Base-by-base conservation (phyloP, 2,797 vertebrate species). In the Lemur catta region DNA sequence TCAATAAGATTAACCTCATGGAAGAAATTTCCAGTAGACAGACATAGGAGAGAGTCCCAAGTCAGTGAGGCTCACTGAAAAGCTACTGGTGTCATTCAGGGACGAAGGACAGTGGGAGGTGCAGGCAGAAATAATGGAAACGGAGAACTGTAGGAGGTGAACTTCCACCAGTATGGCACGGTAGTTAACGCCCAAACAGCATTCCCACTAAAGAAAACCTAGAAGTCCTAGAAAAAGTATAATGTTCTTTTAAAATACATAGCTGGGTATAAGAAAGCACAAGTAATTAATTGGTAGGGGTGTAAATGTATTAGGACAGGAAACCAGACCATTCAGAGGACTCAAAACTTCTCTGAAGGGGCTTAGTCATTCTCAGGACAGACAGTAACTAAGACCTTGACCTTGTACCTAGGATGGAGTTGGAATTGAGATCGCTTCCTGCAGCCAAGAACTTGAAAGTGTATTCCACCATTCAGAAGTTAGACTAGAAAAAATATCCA, bases 101-200 rank as follows among this genome's bases (percentile, higher is more conserved):
- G 41, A 24, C 20, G n/a, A 69, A 76, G 30, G 2, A 35, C 41
- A 76, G 15, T 11, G 9, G 2, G 65, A 79, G 0, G 10, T 22
- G 4, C 35, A 46, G 20, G 41, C 1, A 20, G 41, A 14, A 4
- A 3, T 10, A 46, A 63, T 1, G 1, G 26, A 65, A 71, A 72
- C 2, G 2, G 28, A 41, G 7, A 35, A 24, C 9, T 38, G 5
- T 10, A 33, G 3, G 9, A 35, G 13, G 46, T 28, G 38, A 28
- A 0, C 22, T 50, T 7, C 14, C 20, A 22, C 28, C 12, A 11
- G 1, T 14, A 30, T 18, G 43, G 26, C 8, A 69, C 18, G 61
- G 5, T 35, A 6, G 2, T 11, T 26, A 2, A 2, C 13, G 6
- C n/a, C 7, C 10, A 48, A 87, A 12, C 17, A 28, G 69, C 14